Conservation (phyloP, 1,140 invertebrate genomes). For the Brachionus manjavacas region DNA sequence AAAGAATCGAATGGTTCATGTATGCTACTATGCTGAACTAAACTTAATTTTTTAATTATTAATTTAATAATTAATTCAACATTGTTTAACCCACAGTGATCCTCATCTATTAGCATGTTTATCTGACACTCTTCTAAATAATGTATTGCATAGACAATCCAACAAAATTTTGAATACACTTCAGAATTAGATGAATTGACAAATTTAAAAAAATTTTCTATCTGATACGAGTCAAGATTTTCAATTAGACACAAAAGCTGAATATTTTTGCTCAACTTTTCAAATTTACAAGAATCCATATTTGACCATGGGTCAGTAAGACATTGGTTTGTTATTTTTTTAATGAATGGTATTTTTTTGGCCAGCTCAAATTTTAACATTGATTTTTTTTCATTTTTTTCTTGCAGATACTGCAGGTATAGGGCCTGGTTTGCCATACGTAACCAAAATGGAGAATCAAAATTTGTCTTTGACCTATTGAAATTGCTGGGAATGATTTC, state of each 20-base stretch:
- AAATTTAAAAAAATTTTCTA: background rate
- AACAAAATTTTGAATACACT: constrained; percentile 2
- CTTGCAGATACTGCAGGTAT: background rate
- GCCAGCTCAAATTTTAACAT: background rate
- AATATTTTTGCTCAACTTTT: background rate
- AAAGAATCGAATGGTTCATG: background rate
- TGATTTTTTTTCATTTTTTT: background rate
- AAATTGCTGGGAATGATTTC: background rate
- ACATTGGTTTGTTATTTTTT: background rate
- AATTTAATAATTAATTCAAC: constrained; percentile 9
- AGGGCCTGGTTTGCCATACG: constrained; percentile 32
- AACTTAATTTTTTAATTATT: constrained; percentile 6
- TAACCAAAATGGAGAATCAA: constrained; percentile 21
- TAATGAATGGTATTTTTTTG: constrained; percentile 16
- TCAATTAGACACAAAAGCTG: constrained; percentile 24
- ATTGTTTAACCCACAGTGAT: background rate
- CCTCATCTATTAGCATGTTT: constrained; percentile 15
- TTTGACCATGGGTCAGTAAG: constrained; percentile 16
- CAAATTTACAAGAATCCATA: background rate
- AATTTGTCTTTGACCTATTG: background rate
- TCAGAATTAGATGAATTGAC: background rate
- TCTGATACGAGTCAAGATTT: background rate
- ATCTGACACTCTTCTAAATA: constrained; percentile 31
- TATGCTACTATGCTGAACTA: background rate
- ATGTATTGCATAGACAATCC: constrained; percentile 5